A percentile compares a stretch with the other conserved stretches of the same genome.
Conservation (phyloP, 2,888 invertebrate species). For the Dyspetes luteomarginatus region DNA sequence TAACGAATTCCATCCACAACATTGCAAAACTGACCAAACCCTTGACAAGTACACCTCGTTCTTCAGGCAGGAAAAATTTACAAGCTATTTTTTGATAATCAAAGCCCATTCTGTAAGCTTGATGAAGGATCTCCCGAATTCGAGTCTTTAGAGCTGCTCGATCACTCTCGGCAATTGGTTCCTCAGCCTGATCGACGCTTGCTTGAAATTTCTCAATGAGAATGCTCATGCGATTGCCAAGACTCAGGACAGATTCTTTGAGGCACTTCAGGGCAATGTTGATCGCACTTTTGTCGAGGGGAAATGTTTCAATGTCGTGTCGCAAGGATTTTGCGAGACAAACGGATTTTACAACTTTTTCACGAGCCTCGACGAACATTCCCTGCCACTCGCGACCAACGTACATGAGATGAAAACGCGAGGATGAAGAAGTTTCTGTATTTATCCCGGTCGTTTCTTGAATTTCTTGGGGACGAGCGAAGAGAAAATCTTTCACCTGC, state of each 20-base stretch:
- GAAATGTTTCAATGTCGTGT: slow-evolving; percentile 86
- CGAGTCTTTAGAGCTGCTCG: slow-evolving; percentile 86
- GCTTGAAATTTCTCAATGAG: slow-evolving; percentile 86
- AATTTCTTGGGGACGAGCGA: slow-evolving; percentile 81
- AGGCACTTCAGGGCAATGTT: slow-evolving; percentile 85
- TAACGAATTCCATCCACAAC: slow-evolving; percentile 96
- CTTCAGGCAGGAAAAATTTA: slow-evolving; percentile 85
- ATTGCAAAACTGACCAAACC: slow-evolving; percentile 89
- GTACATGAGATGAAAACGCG: slow-evolving; percentile 85
- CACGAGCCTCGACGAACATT: slow-evolving; percentile 91
- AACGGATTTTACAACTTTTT: slow-evolving; percentile 91
- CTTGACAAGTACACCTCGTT: slow-evolving; percentile 84
- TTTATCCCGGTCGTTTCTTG: slow-evolving; percentile 71
- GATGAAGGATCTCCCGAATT: slow-evolving; percentile 91
- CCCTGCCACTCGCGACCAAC: slow-evolving; percentile 92
- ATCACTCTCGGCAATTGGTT: slow-evolving; percentile 86
- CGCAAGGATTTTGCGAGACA: slow-evolving; percentile 92
- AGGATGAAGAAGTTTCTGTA: slow-evolving; percentile 59
- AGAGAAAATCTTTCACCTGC: slow-evolving; percentile 84
- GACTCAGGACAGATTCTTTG: slow-evolving; percentile 85
- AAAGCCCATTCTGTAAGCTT: slow-evolving; percentile 95
- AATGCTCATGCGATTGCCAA: slow-evolving; percentile 85
- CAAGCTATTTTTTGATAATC: slow-evolving; percentile 92
- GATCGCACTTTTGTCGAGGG: slow-evolving; percentile 84
- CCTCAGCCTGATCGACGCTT: slow-evolving; percentile 84